Conservation (phyloP, 2,888 invertebrate genomes). For the Melangyna quadrimaculata region DNA sequence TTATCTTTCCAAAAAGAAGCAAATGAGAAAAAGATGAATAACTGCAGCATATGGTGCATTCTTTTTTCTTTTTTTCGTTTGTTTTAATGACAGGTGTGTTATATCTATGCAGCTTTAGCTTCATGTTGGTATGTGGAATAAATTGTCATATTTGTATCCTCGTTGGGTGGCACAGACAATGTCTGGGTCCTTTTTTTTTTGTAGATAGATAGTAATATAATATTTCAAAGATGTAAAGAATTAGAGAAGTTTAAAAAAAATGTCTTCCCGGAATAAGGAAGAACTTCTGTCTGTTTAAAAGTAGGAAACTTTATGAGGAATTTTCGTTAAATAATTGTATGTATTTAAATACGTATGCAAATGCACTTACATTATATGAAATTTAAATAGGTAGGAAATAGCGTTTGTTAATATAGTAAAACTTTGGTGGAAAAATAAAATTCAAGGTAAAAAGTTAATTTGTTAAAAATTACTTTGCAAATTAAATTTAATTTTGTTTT, state of each 20-base stretch:
- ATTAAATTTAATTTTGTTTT: too few relatives aligned
- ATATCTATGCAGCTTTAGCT: background rate
- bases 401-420: too few relatives aligned
- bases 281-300: background rate
- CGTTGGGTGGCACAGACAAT: background rate
- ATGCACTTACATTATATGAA: background rate
- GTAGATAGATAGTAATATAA: background rate
- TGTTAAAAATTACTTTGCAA: too few relatives aligned
- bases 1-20: background rate
- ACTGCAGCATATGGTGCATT: constrained; percentile 17
- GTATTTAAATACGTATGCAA: too few relatives aligned
- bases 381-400: too few relatives aligned
- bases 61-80: background rate
- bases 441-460: too few relatives aligned
- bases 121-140: background rate
- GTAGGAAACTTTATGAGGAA: background rate
- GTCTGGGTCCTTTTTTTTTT: background rate
- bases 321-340: background rate
- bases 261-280: constrained; percentile 6
- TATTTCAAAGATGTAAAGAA: background rate
- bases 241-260: background rate
- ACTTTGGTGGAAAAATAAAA: too few relatives aligned
- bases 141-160: background rate
- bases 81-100: constrained; percentile 2
- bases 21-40: background rate